A percentile compares a stretch with the other conserved stretches of the same genome.
Evolutionary conservation across 2,888 invertebrate genomes (phyloP).

Genomic region (Pimpla rufipes): DNA sequence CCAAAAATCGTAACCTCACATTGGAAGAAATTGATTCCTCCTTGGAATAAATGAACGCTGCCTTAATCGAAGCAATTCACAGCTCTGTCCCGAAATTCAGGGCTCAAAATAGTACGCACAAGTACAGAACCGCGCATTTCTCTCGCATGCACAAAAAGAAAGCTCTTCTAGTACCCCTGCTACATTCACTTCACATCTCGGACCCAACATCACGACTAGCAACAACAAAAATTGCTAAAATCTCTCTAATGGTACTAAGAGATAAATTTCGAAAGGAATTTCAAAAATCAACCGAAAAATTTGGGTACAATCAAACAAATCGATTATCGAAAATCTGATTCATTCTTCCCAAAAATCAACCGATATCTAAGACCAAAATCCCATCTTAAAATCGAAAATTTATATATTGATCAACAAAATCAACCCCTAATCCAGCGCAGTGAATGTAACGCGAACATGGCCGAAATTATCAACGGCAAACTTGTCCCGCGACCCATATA

Average conservation of each 20-base stretch:
- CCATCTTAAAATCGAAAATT: not conserved
- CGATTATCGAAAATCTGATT: not conserved
- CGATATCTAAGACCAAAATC: constrained; percentile 6
- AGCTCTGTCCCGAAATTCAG: not conserved
- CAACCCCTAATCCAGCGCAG: not conserved
- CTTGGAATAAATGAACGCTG: not conserved
- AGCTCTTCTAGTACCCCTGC: not conserved
- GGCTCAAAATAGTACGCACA: not conserved
- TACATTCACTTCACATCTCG: not conserved
- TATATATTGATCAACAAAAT: not conserved
- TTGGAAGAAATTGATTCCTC: constrained; percentile 10
- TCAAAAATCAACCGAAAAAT: not conserved
- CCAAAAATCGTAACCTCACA: constrained; percentile 1
- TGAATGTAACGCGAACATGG: not conserved
- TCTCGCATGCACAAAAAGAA: not conserved
- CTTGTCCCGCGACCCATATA: too few species aligned
- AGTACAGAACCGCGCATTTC: too few species aligned
- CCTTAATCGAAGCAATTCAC: not conserved
- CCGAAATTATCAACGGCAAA: too few species aligned
- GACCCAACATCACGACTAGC: not conserved
- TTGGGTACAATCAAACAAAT: constrained; percentile 28
- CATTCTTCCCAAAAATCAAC: constrained; percentile 41
- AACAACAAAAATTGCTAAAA: not conserved
- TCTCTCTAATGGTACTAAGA: not conserved
- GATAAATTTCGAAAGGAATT: not conserved